Base-by-base conservation (phyloP, 1,140 invertebrate species). In the Geopemphigus sp. region DNA sequence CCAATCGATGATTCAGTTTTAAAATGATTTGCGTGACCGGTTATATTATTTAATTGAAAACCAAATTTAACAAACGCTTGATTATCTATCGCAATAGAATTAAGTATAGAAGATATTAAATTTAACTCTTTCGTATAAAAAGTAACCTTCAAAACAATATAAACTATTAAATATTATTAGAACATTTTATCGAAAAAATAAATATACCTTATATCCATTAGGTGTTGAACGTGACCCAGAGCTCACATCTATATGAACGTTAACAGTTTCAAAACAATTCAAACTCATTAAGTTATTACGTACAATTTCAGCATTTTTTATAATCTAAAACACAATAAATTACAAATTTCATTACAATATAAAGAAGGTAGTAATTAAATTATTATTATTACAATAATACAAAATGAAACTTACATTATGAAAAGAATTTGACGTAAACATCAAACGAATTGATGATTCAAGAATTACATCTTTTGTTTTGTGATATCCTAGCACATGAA, bases 211-310 rank as follows among this genome's bases (percentile, higher is more conserved):
- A 81, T 95, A 90, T 50, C 93, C 93, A 85, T 81, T 59, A 22
- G 90, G 88, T 26, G 90, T 89, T 15, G 92, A 88, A 82, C 88
- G 88, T 12, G 89, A 88, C 24, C 91, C 91, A 84, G 89, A 88
- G 82, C 91, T 92, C n/a, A 93, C 93, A 84, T 97, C 95, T 82
- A 97, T 93, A 81, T 88, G 89, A 47, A 96, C 89, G 17, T 89
- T 89, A 80, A 97, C 90, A 83, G 91, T 91, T 82, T 90, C 91
- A 84, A 97, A 97, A 84, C 94, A 93, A 39, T 93, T 93, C 68
- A 96, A 87, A 32, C 89, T 88, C 83, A 94, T 90, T 59, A 97
- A 86, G 81, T 90, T 90, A 17, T 87, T 86, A 70, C 90, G 88
- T 1, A 93, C 92, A 87, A 88, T 83, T 66, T 84, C 83, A 15